These are phyloP conservation scores for Drosophila formosana DNA, from an alignment of 2,888 invertebrate species.

Conservation along the genomic window DNA sequence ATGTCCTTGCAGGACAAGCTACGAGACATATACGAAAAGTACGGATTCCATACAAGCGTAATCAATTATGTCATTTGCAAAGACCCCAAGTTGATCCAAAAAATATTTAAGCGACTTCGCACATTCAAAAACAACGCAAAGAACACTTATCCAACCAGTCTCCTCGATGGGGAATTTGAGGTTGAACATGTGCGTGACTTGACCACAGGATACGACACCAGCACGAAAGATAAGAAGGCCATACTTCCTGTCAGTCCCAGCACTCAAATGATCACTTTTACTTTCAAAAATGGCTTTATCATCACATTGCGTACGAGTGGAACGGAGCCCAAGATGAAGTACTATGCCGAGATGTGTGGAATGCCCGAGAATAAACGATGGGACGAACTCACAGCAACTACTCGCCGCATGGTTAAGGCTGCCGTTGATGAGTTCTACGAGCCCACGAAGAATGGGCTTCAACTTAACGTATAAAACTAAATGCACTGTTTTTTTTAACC, in stretches of 20 bases:
- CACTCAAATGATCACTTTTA: constrained; percentile 97
- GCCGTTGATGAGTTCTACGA: constrained; percentile 93
- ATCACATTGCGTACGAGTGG: constrained; percentile 97
- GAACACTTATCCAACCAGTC: constrained; percentile 89
- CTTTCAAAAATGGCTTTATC: constrained; percentile 93
- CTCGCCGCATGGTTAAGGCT: constrained; percentile 91
- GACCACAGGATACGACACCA: constrained; percentile 92
- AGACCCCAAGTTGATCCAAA: constrained; percentile 88
- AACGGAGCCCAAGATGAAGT: constrained; percentile 99
- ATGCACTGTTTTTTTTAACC: neutral
- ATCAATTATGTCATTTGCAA: constrained; percentile 96
- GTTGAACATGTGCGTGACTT: constrained; percentile 93
- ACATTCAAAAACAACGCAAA: constrained; percentile 87
- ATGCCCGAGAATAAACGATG: constrained; percentile 89
- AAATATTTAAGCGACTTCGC: constrained; percentile 93
- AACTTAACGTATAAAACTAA: constrained; percentile 48
- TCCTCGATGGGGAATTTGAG: constrained; percentile 88
- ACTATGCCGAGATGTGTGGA: constrained; percentile 96
- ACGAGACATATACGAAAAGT: constrained; percentile 91
- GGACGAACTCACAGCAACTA: constrained; percentile 87
- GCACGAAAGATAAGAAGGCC: constrained; percentile 89
- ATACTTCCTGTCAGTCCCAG: constrained; percentile 88
- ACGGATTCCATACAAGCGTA: constrained; percentile 94
- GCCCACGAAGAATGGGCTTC: constrained; percentile 89
- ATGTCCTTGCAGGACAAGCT: constrained; percentile 88